A percentile compares a stretch with the other conserved stretches of the same genome.
phyloP scores from a whole-genome alignment of 1,140 invertebrate species.

The Dinoponera quadriceps region DNA sequence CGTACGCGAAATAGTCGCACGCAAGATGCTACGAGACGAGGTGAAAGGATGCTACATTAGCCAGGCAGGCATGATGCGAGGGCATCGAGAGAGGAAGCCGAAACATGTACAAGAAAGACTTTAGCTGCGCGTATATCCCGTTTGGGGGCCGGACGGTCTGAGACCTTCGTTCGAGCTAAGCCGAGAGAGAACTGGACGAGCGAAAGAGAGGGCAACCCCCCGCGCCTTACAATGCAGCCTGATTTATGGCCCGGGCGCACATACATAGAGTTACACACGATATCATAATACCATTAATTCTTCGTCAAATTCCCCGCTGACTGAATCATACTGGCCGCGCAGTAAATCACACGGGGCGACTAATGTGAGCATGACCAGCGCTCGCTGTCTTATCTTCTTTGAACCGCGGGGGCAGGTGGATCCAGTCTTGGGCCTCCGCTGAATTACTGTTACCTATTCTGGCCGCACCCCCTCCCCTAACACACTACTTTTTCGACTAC shows the following conservation, averaged over 20 bases:
- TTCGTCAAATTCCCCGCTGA: constrained; percentile 86
- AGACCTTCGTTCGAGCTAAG: constrained; percentile 71
- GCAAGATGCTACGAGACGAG: constrained; percentile 62
- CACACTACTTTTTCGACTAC: not conserved
- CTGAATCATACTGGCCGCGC: constrained; percentile 85
- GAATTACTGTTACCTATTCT: constrained; percentile 65
- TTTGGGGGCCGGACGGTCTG: constrained; percentile 76
- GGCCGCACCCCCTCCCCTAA: constrained; percentile 17
- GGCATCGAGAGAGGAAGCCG: constrained; percentile 67
- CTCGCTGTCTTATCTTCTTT: constrained; percentile 80
- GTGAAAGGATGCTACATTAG: constrained; percentile 72
- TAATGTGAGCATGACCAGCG: constrained; percentile 82
- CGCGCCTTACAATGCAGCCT: constrained; percentile 83
- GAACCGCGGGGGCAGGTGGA: constrained; percentile 83
- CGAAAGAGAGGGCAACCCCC: constrained; percentile 77
- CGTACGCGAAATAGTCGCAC: not conserved
- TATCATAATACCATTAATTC: constrained; percentile 87
- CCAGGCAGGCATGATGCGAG: constrained; percentile 61
- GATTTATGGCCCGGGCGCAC: constrained; percentile 84
- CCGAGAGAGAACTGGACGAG: constrained; percentile 48
- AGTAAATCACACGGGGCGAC: constrained; percentile 85
- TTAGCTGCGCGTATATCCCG: constrained; percentile 73
- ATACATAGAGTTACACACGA: constrained; percentile 86
- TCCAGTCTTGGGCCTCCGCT: constrained; percentile 68
- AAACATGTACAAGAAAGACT: constrained; percentile 69